Percentiles rank a stretch among this genome's conserved stretches.
phyloP scores from a whole-genome alignment of 2,113 vertebrate species.

The Odocoileus virginianus region DNA sequence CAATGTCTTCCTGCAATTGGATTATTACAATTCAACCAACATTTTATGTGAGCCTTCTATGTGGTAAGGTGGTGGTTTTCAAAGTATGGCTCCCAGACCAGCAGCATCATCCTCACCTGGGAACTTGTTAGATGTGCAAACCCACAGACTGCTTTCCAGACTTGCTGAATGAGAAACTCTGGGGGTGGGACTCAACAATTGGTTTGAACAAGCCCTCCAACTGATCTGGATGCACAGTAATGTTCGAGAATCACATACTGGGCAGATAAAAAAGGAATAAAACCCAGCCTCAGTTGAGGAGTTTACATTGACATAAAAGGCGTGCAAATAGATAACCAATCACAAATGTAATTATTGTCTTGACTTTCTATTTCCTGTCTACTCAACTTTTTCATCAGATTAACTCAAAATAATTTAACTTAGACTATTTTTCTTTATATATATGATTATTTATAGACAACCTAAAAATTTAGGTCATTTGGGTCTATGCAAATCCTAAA shows the following conservation, averaged over 20 bases:
- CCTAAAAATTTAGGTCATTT: not conserved
- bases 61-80: not conserved
- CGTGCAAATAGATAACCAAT: not conserved
- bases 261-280: not conserved
- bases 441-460: not conserved
- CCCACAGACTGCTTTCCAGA: not conserved
- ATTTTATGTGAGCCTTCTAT: not conserved
- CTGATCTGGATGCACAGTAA: not conserved
- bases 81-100: not conserved
- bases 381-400: not conserved
- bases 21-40: not conserved
- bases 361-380: slow-evolving; percentile 24
- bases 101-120: not conserved
- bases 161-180: not conserved
- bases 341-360: not conserved
- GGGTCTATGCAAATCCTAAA: not conserved
- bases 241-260: not conserved
- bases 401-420: not conserved
- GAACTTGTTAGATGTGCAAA: not conserved
- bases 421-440: slow-evolving; percentile 4
- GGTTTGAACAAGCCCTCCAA: not conserved
- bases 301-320: not conserved
- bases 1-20: not conserved
- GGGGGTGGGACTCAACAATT: not conserved
- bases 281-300: not conserved